These are phyloP conservation scores for Patiria miniata DNA, from an alignment of 35 echinoderm and acorn worm species.

Conservation along the genomic window DNA sequence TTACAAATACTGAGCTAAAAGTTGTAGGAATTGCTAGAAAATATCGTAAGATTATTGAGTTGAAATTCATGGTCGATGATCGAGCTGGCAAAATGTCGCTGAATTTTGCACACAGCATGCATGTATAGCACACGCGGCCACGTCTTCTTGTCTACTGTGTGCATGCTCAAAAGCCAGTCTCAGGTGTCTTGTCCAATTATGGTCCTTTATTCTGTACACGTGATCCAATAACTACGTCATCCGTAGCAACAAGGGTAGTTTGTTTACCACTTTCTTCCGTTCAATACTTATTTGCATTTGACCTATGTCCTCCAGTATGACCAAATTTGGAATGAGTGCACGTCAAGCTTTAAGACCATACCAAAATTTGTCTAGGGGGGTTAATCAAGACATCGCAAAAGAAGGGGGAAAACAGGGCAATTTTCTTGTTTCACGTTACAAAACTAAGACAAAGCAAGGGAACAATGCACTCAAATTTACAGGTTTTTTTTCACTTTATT, in stretches of 20 bases:
- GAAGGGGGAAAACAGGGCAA: neutral
- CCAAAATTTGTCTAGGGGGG: neutral
- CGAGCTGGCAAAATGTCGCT: neutral
- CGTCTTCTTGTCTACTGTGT: neutral
- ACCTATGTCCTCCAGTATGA: neutral
- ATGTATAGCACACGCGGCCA: neutral
- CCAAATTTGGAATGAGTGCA: neutral
- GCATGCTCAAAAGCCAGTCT: neutral
- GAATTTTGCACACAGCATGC: neutral
- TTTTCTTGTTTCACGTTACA: neutral
- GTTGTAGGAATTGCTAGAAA: neutral
- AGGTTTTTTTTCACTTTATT: neutral
- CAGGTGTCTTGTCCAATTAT: neutral
- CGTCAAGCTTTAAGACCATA: neutral
- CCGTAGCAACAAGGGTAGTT: neutral
- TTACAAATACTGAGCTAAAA: neutral
- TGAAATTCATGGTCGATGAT: neutral
- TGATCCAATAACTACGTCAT: neutral
- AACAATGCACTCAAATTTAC: neutral
- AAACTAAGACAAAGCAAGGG: neutral
- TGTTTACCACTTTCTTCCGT: constrained; percentile 15
- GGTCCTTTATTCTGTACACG: neutral
- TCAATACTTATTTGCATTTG: neutral
- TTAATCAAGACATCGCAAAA: neutral
- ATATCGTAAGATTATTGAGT: neutral